A percentile compares a stretch with the other conserved stretches of the same genome.
Evolutionary conservation across 2,797 vertebrate species (phyloP).

Genomic region (Heteromormyrus szaboi): DNA sequence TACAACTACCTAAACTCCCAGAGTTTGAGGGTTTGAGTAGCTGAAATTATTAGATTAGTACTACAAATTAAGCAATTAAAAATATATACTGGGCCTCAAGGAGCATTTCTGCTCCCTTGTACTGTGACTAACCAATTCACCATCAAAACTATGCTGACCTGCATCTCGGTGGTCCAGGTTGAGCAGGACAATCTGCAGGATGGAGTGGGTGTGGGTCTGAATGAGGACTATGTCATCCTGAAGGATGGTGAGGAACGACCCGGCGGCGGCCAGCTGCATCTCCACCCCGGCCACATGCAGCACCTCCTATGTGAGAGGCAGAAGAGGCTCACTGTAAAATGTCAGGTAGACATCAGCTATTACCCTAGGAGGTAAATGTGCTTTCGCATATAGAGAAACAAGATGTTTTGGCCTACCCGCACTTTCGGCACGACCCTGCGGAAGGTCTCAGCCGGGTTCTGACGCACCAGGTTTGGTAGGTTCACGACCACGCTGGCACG

Average conservation of each 20-base stretch:
- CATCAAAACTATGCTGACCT: constrained; percentile 57
- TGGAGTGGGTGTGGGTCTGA: constrained; percentile 83
- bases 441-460: constrained; percentile 88
- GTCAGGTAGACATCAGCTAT: not conserved
- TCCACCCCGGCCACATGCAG: constrained; percentile 77
- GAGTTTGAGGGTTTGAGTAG: not conserved
- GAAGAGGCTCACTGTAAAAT: not conserved
- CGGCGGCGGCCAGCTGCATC: constrained; percentile 83
- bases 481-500: constrained; percentile 85
- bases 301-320: constrained; percentile 66
- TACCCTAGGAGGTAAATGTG: not conserved
- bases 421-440: constrained; percentile 88
- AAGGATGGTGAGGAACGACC: constrained; percentile 80
- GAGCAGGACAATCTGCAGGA: constrained; percentile 84
- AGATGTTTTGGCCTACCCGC: constrained; percentile 66
- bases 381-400: not conserved
- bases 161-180: constrained; percentile 84
- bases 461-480: constrained; percentile 81
- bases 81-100: not conserved
- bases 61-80: not conserved
- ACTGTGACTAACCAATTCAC: not conserved
- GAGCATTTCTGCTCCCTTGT: not conserved
- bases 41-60: not conserved
- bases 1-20: not conserved
- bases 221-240: constrained; percentile 85